These are phyloP conservation scores for Dicrostonyx torquatus DNA, from an alignment of 2,797 vertebrate species.

Conservation along the genomic window DNA sequence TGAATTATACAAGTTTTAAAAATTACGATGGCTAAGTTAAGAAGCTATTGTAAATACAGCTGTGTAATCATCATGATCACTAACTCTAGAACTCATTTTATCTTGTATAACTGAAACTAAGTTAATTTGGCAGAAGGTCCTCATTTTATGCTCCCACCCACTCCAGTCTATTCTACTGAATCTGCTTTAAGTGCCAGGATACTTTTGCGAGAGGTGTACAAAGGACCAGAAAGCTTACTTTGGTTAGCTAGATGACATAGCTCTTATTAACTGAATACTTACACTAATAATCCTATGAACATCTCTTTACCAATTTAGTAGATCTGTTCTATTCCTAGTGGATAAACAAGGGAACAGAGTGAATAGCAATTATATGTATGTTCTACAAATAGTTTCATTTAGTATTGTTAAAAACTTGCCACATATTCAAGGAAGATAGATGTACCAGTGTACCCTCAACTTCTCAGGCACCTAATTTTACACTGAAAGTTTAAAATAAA, in stretches of 20 bases:
- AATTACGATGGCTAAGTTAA: background rate
- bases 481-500: background rate
- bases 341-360: background rate
- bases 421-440: background rate
- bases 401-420: background rate
- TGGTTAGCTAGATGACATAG: background rate
- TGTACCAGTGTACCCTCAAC: background rate
- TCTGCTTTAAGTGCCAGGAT: background rate
- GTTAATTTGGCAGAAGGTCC: background rate
- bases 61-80: background rate
- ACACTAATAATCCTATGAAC: background rate
- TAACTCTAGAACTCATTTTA: background rate
- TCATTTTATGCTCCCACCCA: background rate
- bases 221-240: background rate
- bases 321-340: background rate
- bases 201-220: background rate
- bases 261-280: background rate
- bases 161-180: background rate
- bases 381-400: slow-evolving; percentile 23
- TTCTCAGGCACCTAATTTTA: background rate
- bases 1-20: background rate
- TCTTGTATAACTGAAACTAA: background rate
- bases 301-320: background rate
- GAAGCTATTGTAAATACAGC: background rate
- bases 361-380: background rate